Percentiles rank a stretch among this genome's conserved stretches.
phyloP scores from a whole-genome alignment of 2,113 vertebrate species.

The Tapirus terrestris region DNA sequence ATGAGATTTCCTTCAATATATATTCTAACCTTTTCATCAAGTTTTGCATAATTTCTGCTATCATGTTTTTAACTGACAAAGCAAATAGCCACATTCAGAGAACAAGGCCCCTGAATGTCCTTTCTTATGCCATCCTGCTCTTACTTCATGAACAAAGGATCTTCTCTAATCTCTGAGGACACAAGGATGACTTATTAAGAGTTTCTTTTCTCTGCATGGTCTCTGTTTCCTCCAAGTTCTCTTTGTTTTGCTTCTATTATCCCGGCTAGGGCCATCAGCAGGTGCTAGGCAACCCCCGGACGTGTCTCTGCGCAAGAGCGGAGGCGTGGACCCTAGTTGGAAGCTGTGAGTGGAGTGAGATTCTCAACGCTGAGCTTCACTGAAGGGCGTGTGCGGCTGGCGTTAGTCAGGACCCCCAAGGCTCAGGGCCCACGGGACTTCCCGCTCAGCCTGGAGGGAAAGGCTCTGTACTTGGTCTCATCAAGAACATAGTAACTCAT shows the following conservation, averaged over 20 bases:
- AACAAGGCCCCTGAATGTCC: not conserved
- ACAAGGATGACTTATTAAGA: accelerated
- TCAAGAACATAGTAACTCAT: accelerated
- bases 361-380: not conserved
- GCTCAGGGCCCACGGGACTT: accelerated
- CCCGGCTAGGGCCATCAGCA: accelerated
- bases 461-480: accelerated
- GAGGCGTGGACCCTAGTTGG: no score
- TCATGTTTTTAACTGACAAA: not conserved
- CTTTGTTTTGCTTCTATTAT: no score
- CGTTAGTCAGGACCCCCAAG: not conserved
- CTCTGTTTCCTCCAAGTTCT: not conserved
- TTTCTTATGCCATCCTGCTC: no score
- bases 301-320: accelerated
- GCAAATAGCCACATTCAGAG: not conserved
- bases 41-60: not conserved
- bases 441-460: not conserved
- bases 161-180: not conserved
- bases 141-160: no score
- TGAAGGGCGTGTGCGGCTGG: not conserved
- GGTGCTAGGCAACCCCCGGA: not conserved
- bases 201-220: no score
- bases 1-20: not conserved
- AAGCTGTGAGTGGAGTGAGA: accelerated
- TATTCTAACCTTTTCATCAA: not conserved